Evolutionary conservation across 2,888 invertebrate species (phyloP), one percentile per base, ranked within the genome.

Genomic region (Anarsia innoxiella): DNA sequence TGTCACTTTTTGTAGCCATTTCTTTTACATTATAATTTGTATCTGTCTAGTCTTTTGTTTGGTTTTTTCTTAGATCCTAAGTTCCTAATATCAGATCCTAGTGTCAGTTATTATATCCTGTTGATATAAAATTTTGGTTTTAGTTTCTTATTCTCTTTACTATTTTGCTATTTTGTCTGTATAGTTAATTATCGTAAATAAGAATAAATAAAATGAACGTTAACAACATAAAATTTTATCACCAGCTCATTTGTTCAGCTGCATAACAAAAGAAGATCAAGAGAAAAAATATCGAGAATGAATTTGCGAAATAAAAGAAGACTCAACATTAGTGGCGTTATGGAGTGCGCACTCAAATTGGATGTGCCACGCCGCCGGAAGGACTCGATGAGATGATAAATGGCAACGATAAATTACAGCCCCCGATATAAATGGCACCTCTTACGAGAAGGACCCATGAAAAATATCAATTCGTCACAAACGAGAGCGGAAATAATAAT

Each of bases 391-490:
- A 72, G 69, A 75, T 77, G 74, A 80, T 72, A 67, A 79, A 79
- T 73, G 66, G 47, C 30, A 44, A 59, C 63, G 57, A 78, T 75
- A 78, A 76, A 75, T 78, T 68, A 68, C 73, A 75, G 72, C 54
- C 57, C 48, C 59, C 56, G 68, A 69, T 71, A 78, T 73, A 69
- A 76, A 77, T 73, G 66, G 59, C 57, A 59, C 59, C 61, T 59
- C 63, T 73, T 69, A 60, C 52, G 51, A 48, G 51, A 56, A 71
- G 62, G 59, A 56, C 64, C 69, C 67, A 70, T 68, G 71, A 73
- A 76, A 78, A 72, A 75, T 76, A 74, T 74, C 66, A 76, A 76
- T 79, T 72, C 65, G 66, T 70, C 63, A 66, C 58, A 62, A 67
- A 51, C 56, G 57, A 67, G 60, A 54, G 51, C 50, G 47, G 49